phyloP scores from a whole-genome alignment of 1,140 invertebrate species.

The Ceratoteleas bidentatus region DNA sequence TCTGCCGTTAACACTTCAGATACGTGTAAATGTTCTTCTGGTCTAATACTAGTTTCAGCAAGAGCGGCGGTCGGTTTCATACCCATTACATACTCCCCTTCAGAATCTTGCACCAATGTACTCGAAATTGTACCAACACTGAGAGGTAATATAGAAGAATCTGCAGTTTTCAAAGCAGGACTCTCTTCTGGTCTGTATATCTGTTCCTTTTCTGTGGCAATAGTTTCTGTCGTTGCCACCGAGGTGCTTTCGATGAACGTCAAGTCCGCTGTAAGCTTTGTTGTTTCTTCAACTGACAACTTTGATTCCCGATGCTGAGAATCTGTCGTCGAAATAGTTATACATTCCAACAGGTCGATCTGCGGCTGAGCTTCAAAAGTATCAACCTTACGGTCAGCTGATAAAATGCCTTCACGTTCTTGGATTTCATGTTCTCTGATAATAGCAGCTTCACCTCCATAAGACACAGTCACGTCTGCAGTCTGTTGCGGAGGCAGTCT shows the following conservation, averaged over 20 bases:
- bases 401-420: constrained; percentile 84
- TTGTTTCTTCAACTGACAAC: constrained; percentile 78
- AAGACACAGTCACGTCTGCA: constrained; percentile 83
- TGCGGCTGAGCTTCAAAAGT: constrained; percentile 81
- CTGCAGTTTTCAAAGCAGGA: constrained; percentile 80
- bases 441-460: constrained; percentile 83
- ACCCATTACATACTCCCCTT: constrained; percentile 79
- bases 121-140: constrained; percentile 82
- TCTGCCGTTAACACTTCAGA: constrained; percentile 83
- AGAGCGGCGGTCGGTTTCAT: constrained; percentile 78
- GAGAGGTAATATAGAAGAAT: constrained; percentile 80
- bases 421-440: constrained; percentile 84
- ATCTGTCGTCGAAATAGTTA: constrained; percentile 83
- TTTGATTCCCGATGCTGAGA: constrained; percentile 83
- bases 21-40: constrained; percentile 82
- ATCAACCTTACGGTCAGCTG: constrained; percentile 78
- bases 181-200: constrained; percentile 77
- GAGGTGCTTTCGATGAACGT: constrained; percentile 83
- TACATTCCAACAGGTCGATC: constrained; percentile 83
- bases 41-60: constrained; percentile 81
- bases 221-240: constrained; percentile 82
- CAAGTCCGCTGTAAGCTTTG: constrained; percentile 82
- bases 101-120: constrained; percentile 83
- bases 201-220: constrained; percentile 83
- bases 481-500: constrained; percentile 83